These are phyloP conservation scores for Chamaea fasciata DNA, from an alignment of 2,113 vertebrate species.

Conservation along the genomic window DNA sequence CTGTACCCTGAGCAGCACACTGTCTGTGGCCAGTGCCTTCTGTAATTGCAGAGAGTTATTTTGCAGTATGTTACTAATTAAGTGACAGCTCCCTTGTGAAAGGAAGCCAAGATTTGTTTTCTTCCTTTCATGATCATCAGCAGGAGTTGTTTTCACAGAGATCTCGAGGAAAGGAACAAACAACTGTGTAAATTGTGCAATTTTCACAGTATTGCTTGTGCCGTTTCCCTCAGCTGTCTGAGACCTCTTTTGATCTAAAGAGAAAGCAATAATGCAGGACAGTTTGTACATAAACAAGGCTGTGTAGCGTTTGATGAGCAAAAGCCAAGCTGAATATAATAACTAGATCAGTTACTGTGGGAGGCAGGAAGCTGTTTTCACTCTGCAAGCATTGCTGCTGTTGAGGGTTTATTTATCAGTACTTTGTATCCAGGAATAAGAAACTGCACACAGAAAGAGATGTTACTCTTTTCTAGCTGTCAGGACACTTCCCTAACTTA, in stretches of 20 bases:
- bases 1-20: background rate
- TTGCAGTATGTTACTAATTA: constrained; percentile 1
- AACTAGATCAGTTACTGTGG: constrained; percentile 5
- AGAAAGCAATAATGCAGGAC: constrained; percentile 9
- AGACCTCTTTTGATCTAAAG: background rate
- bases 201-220: constrained; percentile 2
- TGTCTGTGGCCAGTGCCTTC: background rate
- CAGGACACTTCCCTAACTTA: background rate
- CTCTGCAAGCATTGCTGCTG: background rate
- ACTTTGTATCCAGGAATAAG: background rate
- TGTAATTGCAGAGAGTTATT: constrained; percentile 2
- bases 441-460: background rate
- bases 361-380: background rate
- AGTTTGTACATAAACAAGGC: constrained; percentile 50
- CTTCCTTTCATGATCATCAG: constrained; percentile 2
- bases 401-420: constrained; percentile 7
- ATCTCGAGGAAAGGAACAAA: constrained; percentile 43
- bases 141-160: constrained; percentile 44
- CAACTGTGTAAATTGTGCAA: constrained; percentile 36
- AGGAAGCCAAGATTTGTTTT: constrained; percentile 49
- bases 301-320: background rate
- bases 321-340: background rate
- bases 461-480: background rate
- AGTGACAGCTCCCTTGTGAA: background rate
- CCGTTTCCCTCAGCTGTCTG: background rate